phyloP scores from a whole-genome alignment of 2,113 vertebrate species.

The Galbula dea region DNA sequence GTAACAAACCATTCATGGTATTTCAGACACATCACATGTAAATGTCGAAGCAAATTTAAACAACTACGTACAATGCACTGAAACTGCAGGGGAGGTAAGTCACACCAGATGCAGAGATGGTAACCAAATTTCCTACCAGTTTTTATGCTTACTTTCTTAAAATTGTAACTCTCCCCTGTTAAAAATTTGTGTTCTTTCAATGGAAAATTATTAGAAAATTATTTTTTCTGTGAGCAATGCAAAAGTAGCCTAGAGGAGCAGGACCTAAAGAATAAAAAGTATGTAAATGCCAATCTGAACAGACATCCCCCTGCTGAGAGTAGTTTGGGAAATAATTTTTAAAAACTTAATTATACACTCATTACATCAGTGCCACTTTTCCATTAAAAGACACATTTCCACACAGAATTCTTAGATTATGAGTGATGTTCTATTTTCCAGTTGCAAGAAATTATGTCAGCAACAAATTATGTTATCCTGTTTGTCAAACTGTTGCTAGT shows the following conservation, averaged over 20 bases:
- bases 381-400: background rate
- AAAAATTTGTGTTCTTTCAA: constrained; percentile 1
- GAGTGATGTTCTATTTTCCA: constrained; percentile 38
- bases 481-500: background rate
- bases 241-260: background rate
- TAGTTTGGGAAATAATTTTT: background rate
- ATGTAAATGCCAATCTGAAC: background rate
- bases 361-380: background rate
- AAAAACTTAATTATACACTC: constrained; percentile 1
- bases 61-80: background rate
- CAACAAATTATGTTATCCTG: background rate
- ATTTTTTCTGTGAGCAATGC: background rate
- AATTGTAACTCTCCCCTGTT: background rate
- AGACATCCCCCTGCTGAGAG: background rate
- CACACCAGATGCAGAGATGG: background rate
- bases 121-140: background rate
- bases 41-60: background rate
- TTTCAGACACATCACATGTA: background rate
- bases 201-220: background rate
- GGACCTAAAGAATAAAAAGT: background rate
- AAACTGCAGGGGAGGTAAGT: background rate
- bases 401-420: background rate
- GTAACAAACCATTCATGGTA: background rate
- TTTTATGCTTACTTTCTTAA: background rate
- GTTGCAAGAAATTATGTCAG: background rate